Conservation (phyloP, 2,797 vertebrate species). For the Dryobates pubescens region DNA sequence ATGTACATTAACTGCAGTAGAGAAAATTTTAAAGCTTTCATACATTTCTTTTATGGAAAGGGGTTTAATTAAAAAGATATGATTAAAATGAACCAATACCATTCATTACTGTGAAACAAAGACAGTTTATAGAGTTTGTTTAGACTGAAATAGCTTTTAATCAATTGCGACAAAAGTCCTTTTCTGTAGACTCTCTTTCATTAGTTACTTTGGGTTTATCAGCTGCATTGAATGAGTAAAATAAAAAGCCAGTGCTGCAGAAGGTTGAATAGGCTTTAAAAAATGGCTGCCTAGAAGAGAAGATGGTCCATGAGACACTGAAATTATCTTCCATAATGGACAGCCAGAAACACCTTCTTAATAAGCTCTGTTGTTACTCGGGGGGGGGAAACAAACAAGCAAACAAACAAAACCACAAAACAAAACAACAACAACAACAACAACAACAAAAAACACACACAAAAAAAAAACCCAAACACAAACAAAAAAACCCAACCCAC, state of each 20-base stretch:
- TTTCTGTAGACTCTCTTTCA: not conserved
- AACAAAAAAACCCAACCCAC: no score
- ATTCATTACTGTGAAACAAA: not conserved
- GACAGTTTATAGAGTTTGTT: not conserved
- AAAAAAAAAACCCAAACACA: no score
- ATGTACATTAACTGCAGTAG: not conserved
- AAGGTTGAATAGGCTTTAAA: not conserved
- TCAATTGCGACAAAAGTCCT: not conserved
- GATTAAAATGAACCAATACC: not conserved
- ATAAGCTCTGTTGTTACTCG: not conserved
- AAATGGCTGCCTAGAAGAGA: not conserved
- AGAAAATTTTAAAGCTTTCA: not conserved
- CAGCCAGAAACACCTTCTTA: not conserved
- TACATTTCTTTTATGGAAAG: not conserved
- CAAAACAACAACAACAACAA: no score
- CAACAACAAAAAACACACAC: no score
- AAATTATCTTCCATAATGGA: conserved; percentile 5
- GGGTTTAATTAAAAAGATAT: not conserved
- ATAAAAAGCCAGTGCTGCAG: not conserved
- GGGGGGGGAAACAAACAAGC: no score
- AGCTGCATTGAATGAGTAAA: not conserved
- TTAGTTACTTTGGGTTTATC: conserved; percentile 8
- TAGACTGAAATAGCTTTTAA: not conserved
- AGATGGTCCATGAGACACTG: not conserved
- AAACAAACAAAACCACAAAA: not conserved